phyloP scores from a whole-genome alignment of 1,140 invertebrate genomes.

The Brachionus asplanchnoidis region DNA sequence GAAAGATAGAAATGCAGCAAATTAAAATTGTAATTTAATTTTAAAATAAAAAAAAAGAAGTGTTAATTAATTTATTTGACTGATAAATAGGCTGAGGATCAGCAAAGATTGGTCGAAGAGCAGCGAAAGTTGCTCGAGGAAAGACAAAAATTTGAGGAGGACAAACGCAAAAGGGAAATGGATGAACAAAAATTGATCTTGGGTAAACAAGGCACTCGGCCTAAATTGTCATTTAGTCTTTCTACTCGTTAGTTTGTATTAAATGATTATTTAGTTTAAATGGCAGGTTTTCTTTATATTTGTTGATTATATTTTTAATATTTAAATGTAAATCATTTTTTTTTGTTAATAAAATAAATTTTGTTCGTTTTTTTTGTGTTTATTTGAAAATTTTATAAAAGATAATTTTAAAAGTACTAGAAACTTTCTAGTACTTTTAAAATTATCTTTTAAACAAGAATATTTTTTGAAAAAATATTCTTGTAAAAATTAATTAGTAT shows the following conservation, averaged over 20 bases:
- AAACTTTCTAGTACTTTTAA: too few relatives aligned
- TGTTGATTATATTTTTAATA: neutral
- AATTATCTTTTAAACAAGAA: too few relatives aligned
- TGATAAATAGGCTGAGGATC: constrained; percentile 76
- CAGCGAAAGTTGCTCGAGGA: constrained; percentile 91
- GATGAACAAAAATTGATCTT: constrained; percentile 93
- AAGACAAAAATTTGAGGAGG: constrained; percentile 80
- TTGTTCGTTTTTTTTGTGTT: neutral
- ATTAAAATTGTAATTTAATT: constrained; percentile 41
- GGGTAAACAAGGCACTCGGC: constrained; percentile 91
- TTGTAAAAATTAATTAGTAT: too few relatives aligned
- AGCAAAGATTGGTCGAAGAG: constrained; percentile 90
- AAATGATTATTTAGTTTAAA: neutral
- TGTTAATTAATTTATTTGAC: constrained; percentile 42
- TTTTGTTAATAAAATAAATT: neutral
- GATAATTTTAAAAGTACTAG: neutral
- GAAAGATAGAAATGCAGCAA: constrained; percentile 31
- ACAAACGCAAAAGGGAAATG: constrained; percentile 81
- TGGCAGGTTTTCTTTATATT: neutral
- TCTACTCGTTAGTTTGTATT: neutral
- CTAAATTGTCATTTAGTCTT: constrained; percentile 76
- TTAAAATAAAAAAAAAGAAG: neutral
- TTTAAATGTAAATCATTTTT: neutral
- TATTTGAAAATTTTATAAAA: neutral
- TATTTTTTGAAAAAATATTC: too few relatives aligned